These are phyloP conservation scores for Dreissena rostriformis DNA, from an alignment of 1,140 invertebrate genomes.

Conservation along the genomic window DNA sequence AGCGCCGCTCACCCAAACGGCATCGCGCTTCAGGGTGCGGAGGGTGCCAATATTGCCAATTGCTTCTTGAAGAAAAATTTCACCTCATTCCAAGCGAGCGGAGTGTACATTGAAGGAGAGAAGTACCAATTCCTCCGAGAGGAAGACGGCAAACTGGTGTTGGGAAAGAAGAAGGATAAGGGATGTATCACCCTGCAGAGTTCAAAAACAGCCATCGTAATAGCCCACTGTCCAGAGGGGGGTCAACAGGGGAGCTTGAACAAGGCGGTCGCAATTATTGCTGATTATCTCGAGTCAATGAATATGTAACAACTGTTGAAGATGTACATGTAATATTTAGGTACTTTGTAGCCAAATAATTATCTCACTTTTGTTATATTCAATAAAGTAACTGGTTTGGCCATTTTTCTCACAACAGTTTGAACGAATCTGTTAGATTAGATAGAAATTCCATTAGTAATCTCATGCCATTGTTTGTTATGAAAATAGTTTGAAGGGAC, in stretches of 20 bases:
- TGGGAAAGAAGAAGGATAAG: slow-evolving; percentile 50
- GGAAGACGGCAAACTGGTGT: slow-evolving; percentile 49
- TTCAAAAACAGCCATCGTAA: slow-evolving; percentile 50
- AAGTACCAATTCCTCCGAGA: slow-evolving; percentile 59
- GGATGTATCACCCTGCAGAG: slow-evolving; percentile 45
- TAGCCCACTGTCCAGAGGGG: slow-evolving; percentile 43
- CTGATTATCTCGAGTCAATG: slow-evolving; percentile 55
- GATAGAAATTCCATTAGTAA: too few species aligned
- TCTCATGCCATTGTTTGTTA: too few species aligned
- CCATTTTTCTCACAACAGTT: too few species aligned
- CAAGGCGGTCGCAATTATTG: slow-evolving; percentile 50
- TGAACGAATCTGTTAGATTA: too few species aligned
- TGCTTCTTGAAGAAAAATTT: slow-evolving; percentile 46
- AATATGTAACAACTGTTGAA: slow-evolving; percentile 42
- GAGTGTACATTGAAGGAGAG: slow-evolving; percentile 15
- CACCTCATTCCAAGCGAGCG: not conserved
- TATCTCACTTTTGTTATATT: too few species aligned
- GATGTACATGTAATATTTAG: not conserved
- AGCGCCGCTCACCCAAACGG: not conserved
- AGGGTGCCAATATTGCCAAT: slow-evolving; percentile 34
- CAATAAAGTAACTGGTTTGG: too few species aligned
- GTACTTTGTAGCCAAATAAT: too few species aligned
- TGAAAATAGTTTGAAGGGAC: too few species aligned
- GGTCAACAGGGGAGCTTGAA: slow-evolving; percentile 57
- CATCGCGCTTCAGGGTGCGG: not conserved